Conservation (phyloP, 2,888 invertebrate genomes). For the Oscheius myriophilus region DNA sequence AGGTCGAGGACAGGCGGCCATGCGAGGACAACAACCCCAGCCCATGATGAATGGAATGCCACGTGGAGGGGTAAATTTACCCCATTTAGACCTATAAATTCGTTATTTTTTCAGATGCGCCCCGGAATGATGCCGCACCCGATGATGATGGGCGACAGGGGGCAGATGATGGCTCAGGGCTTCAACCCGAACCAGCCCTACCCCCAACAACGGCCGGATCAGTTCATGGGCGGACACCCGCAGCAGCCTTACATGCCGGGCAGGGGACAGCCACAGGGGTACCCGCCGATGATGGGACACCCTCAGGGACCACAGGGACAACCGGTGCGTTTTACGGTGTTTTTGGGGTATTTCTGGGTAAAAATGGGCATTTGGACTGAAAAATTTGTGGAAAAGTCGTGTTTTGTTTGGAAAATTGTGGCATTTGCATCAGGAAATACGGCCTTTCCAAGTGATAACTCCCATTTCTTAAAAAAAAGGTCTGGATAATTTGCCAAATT, state of each 20-base stretch:
- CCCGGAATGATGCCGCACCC: constrained; percentile 24
- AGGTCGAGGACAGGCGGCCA: constrained; percentile 28
- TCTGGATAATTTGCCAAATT: too few relatives aligned
- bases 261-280: constrained; percentile 35
- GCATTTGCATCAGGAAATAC: too few relatives aligned
- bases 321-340: not conserved
- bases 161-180: not conserved
- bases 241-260: constrained; percentile 16
- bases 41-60: constrained; percentile 41
- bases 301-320: constrained; percentile 26
- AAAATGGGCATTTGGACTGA: too few relatives aligned
- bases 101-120: constrained; percentile 16
- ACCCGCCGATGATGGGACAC: constrained; percentile 39
- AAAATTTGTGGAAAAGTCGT: too few relatives aligned
- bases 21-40: constrained; percentile 29
- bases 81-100: not conserved
- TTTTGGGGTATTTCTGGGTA: not conserved
- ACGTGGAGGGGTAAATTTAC: constrained; percentile 11
- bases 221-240: constrained; percentile 29
- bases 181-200: constrained; percentile 24
- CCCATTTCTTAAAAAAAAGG: too few relatives aligned
- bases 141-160: constrained; percentile 31
- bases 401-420: too few relatives aligned
- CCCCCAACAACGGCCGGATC: constrained; percentile 25
- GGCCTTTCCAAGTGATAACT: too few relatives aligned